Evolutionary conservation across 2,888 invertebrate genomes (phyloP).

Genomic region (Cheilosia impressa): DNA sequence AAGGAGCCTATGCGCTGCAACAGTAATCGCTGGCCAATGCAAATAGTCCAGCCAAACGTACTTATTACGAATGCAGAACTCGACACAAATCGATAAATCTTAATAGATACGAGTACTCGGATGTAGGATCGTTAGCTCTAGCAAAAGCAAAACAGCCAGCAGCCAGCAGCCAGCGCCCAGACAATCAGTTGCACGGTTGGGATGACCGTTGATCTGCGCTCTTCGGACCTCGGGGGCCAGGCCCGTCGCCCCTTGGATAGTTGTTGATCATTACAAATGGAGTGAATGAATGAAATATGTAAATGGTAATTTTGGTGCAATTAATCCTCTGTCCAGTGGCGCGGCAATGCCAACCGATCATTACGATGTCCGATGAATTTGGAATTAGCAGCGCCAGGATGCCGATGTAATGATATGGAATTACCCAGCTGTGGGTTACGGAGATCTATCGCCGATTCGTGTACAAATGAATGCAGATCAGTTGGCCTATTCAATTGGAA

Average conservation of each 20-base stretch:
- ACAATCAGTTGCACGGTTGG: background rate
- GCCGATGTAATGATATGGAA: slow-evolving; percentile 54
- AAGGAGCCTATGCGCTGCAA: slow-evolving; percentile 12
- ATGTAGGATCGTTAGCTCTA: slow-evolving; percentile 7
- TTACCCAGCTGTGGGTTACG: slow-evolving; percentile 29
- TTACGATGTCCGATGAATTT: slow-evolving; percentile 62
- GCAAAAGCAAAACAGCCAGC: background rate
- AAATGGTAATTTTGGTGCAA: slow-evolving; percentile 71
- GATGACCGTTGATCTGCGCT: slow-evolving; percentile 47
- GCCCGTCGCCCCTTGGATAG: background rate
- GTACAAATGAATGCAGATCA: slow-evolving; percentile 6
- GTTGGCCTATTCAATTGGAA: slow-evolving; percentile 24
- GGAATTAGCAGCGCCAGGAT: slow-evolving; percentile 43
- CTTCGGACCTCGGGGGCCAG: slow-evolving; percentile 30
- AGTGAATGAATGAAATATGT: slow-evolving; percentile 54
- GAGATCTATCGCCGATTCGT: slow-evolving; percentile 1
- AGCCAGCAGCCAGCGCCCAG: slow-evolving; percentile 13
- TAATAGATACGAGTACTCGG: slow-evolving; percentile 58
- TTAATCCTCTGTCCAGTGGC: slow-evolving; percentile 50
- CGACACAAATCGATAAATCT: slow-evolving; percentile 70
- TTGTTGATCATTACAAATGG: slow-evolving; percentile 55
- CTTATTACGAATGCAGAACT: slow-evolving; percentile 72
- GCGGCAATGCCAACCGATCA: slow-evolving; percentile 33
- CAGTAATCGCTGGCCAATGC: slow-evolving; percentile 34
- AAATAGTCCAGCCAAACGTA: slow-evolving; percentile 59